These are phyloP conservation scores for Eulithis testata DNA, from an alignment of 2,888 invertebrate species.

Conservation along the genomic window DNA sequence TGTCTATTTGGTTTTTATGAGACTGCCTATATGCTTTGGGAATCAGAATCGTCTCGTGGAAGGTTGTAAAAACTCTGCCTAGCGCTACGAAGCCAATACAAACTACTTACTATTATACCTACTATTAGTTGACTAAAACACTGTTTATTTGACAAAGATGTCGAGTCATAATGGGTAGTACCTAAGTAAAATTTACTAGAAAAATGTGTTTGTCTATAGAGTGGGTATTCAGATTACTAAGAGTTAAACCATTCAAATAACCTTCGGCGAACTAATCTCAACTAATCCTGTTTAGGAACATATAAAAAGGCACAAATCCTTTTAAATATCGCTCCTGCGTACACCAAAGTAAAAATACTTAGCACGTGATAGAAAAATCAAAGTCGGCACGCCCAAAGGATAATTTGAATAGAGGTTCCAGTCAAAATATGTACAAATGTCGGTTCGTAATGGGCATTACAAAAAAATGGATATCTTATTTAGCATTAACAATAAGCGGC, in stretches of 20 bases:
- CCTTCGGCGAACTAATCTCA: constrained; percentile 20
- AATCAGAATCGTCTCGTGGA: too few relatives aligned
- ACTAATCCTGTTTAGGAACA: constrained; percentile 16
- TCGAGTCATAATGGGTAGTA: too few relatives aligned
- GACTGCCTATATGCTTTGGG: too few relatives aligned
- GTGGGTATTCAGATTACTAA: neutral
- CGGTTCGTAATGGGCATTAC: constrained; percentile 71
- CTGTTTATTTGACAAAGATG: too few relatives aligned
- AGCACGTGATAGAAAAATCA: constrained; percentile 68
- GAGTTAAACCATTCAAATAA: neutral
- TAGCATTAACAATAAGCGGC: constrained; percentile 76
- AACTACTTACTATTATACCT: too few relatives aligned
- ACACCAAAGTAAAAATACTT: constrained; percentile 40
- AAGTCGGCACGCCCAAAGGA: constrained; percentile 68
- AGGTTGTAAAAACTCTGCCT: too few relatives aligned
- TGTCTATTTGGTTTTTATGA: too few relatives aligned
- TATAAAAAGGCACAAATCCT: constrained; percentile 11
- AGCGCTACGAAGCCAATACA: too few relatives aligned
- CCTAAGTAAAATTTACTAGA: too few relatives aligned
- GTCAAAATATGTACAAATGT: constrained; percentile 83
- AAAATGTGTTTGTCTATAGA: neutral
- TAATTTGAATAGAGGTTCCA: constrained; percentile 61
- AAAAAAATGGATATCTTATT: constrained; percentile 82
- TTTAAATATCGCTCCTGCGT: constrained; percentile 17
- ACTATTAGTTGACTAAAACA: too few relatives aligned